Conservation (phyloP, 35 echinoderm and acorn worm species). For the Hemicentrotus pulcherrimus region DNA sequence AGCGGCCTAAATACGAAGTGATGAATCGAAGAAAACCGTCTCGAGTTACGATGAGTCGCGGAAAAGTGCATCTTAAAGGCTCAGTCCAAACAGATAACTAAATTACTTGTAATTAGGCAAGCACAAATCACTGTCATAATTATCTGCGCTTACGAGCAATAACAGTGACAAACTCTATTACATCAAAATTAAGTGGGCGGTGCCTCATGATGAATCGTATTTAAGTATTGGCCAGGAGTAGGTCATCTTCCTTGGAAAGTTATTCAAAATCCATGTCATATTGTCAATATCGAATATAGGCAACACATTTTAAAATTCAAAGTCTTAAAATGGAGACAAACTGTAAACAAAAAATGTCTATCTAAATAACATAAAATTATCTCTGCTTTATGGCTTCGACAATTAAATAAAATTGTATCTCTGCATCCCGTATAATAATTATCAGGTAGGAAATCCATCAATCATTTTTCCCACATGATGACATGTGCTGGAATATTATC, state of each 20-base stretch:
- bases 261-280: not conserved
- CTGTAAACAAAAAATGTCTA: no score
- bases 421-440: no score
- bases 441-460: no score
- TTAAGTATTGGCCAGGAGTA: not conserved
- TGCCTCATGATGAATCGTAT: not conserved
- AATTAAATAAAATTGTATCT: no score
- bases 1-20: conserved; percentile 33
- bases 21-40: conserved; percentile 40
- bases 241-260: not conserved
- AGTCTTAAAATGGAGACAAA: no score
- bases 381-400: no score
- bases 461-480: no score
- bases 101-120: not conserved
- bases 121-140: not conserved
- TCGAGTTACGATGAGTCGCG: conserved; percentile 27
- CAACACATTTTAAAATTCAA: no score
- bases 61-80: conserved; percentile 37
- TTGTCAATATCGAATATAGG: no score
- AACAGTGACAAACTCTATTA: not conserved
- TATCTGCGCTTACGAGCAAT: not conserved
- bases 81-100: not conserved
- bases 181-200: not conserved
- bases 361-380: no score
- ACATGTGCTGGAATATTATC: no score